Conservation (phyloP, 2,113 vertebrate species). For the Oreochromis tanganicae region DNA sequence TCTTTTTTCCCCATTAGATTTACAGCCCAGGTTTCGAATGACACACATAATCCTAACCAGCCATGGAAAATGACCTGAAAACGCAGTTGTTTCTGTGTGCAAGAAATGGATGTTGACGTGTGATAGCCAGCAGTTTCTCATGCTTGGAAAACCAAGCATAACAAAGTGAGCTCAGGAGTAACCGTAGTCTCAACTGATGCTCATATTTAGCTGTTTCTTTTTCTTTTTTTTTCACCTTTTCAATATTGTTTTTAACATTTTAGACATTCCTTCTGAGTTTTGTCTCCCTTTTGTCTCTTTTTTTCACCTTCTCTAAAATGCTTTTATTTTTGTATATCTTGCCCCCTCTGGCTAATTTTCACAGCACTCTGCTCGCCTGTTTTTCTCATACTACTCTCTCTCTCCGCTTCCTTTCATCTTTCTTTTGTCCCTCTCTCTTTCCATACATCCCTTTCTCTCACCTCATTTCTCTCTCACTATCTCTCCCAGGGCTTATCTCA, state of each 20-base stretch:
- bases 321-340: slow-evolving; percentile 8
- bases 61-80: background rate
- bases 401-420: background rate
- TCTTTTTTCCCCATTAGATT: background rate
- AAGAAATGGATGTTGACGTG: slow-evolving; percentile 21
- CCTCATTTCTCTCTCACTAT: background rate
- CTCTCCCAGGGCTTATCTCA: slow-evolving; percentile 83
- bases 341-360: slow-evolving; percentile 3
- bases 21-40: background rate
- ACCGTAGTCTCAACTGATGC: background rate
- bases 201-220: background rate
- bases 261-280: background rate
- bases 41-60: slow-evolving; percentile 4
- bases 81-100: background rate
- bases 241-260: background rate
- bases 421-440: background rate
- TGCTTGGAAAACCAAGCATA: slow-evolving; percentile 17
- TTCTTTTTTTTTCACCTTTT: background rate
- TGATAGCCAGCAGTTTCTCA: slow-evolving; percentile 15
- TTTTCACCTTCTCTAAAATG: background rate
- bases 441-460: background rate
- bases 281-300: background rate
- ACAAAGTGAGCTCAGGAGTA: background rate
- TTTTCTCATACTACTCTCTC: background rate
- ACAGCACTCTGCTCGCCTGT: background rate